Base-by-base conservation (phyloP, 2,888 invertebrate genomes). In the Hermaeophaga mercurialis region DNA sequence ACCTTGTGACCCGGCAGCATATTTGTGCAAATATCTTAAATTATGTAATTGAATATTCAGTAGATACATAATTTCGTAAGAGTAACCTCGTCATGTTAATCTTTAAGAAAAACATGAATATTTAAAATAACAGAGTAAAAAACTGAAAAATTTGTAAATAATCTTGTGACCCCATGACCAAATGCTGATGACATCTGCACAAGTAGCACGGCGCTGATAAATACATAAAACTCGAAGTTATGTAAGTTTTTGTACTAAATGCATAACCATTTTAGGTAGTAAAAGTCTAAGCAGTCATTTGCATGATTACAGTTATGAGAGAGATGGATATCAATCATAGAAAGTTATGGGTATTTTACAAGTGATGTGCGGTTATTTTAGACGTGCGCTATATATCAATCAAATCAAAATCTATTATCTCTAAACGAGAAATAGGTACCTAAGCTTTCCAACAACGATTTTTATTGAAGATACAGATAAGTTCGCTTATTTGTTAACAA, bases 221-320 rank as follows among this genome's bases (percentile, higher is more conserved):
- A 31, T 12, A 9, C 6, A 31, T 11, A 31, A 31, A 31, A 31
- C 12, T 12, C 12, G 22, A 7, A 24, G 43, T 43, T 43, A 43
- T 43, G 43, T 18, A 43, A 43, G 24, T 43, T 43, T 38, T 43
- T 43, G 9, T 24, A 11, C 18, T 43, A 43, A 43, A 43, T 26
- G 11, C 24, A 43, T 26, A 18, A 43, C 43, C 43, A 43, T 43
- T 11, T 43, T 24, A 26, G 26, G 43, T 11, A 43, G 43, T 43
- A 43, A 43, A 43, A 43, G 43, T 43, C 9, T 6, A 14, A 43
- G 43, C 26, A 43, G 14, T 43, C 24, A 26, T 43, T 14, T 14
- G 43, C 24, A 26, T 43, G 24, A 43, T 39, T 39, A 39, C 39
- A 39, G 38, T 38, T 11, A 38, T 38, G 8, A 12, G 17, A 11